Conservation (phyloP, 2,113 vertebrate genomes). For the Chroicocephalus ridibundus region DNA sequence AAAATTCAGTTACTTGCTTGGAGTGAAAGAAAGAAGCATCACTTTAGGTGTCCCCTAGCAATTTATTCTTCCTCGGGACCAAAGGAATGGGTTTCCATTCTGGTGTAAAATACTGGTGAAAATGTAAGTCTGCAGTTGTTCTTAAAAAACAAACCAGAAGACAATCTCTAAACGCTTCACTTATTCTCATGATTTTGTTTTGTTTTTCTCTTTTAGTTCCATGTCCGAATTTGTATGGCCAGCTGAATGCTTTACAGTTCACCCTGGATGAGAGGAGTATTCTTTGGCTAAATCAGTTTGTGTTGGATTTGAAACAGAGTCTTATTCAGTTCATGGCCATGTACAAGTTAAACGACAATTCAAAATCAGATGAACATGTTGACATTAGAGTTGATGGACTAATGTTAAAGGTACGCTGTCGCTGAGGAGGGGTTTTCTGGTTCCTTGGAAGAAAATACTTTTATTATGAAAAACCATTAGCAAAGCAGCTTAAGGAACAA, state of each 20-base stretch:
- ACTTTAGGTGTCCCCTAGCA: background rate
- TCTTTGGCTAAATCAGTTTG: slow-evolving; percentile 97
- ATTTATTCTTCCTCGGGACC: background rate
- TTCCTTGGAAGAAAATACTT: background rate
- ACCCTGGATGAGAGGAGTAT: slow-evolving; percentile 94
- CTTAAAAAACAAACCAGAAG: background rate
- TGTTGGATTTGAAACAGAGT: slow-evolving; percentile 93
- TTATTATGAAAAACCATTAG: background rate
- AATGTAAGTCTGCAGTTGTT: accelerated
- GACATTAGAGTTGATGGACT: slow-evolving; percentile 93
- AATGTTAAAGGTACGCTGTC: slow-evolving; percentile 90
- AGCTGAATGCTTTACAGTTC: slow-evolving; percentile 95
- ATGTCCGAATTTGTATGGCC: slow-evolving; percentile 91
- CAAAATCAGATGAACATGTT: slow-evolving; percentile 95
- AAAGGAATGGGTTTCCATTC: background rate
- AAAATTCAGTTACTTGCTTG: background rate
- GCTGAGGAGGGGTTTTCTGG: background rate
- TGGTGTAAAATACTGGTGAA: background rate
- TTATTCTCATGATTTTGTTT: background rate
- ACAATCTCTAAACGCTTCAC: background rate
- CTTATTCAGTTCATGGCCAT: slow-evolving; percentile 96
- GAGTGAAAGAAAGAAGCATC: background rate
- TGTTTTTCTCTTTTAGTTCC: slow-evolving; percentile 83
- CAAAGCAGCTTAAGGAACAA: background rate
- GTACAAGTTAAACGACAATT: slow-evolving; percentile 93